phyloP scores from a whole-genome alignment of 92 coral and sea anemone species.

The Plumapathes pennacea region DNA sequence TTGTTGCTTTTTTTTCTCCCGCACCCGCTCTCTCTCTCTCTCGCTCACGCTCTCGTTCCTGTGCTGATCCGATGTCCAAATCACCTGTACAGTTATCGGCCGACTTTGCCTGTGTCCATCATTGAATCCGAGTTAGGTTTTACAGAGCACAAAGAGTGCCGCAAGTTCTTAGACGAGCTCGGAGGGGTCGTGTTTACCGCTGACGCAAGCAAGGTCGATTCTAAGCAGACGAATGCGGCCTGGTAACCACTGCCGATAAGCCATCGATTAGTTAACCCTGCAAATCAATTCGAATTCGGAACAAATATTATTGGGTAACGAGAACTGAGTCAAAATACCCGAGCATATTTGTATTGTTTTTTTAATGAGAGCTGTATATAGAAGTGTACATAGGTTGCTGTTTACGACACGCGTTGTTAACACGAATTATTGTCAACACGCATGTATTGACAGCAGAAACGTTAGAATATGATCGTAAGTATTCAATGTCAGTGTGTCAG shows the following conservation, averaged over 20 bases:
- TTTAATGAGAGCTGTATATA: too few species aligned
- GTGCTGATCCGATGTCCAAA: conserved; percentile 10
- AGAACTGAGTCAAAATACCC: too few species aligned
- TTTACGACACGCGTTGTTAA: too few species aligned
- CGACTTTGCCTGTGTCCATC: conserved; percentile 95
- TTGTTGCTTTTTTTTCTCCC: conserved; percentile 2
- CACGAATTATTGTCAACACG: too few species aligned
- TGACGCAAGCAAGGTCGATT: conserved; percentile 90
- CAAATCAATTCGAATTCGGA: background rate
- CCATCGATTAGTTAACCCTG: conserved; percentile 5
- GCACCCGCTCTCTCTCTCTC: conserved; percentile 11
- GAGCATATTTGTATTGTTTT: too few species aligned
- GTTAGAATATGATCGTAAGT: too few species aligned
- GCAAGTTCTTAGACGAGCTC: conserved; percentile 86
- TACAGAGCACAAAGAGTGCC: conserved; percentile 87
- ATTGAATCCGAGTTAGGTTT: conserved; percentile 99
- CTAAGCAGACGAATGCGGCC: conserved; percentile 75
- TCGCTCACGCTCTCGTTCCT: background rate
- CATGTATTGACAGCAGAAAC: too few species aligned
- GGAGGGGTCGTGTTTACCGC: conserved; percentile 81
- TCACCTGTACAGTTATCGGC: conserved; percentile 86
- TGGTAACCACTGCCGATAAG: conserved; percentile 30
- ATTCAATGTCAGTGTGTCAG: too few species aligned
- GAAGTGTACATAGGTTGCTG: too few species aligned
- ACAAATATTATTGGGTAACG: too few species aligned